Percentiles rank a stretch among this genome's conserved stretches.
Conservation (phyloP, 2,888 invertebrate species). For the Nemurella pictetii region DNA sequence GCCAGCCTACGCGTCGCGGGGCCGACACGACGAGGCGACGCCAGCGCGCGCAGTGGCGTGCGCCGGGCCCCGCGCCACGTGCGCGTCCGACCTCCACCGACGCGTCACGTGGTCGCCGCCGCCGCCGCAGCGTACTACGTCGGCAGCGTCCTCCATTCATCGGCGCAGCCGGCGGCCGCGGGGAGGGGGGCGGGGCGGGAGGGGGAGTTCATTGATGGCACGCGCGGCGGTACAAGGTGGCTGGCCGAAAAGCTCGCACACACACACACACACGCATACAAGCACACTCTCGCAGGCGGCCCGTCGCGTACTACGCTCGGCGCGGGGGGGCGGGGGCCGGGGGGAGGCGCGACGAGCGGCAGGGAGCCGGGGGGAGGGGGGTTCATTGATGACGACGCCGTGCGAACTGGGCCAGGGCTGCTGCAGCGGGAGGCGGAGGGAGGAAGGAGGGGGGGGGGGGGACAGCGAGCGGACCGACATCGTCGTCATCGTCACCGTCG, state of each 20-base stretch:
- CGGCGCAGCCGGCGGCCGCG: conserved; percentile 11
- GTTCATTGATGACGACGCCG: conserved; percentile 40
- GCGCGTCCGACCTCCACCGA: background rate
- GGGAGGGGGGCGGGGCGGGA: conserved; percentile 27
- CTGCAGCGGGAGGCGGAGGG: conserved; percentile 44
- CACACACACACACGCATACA: background rate
- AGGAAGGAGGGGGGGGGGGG: conserved; percentile 39
- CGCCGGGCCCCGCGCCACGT: background rate
- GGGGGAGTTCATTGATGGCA: conserved; percentile 17
- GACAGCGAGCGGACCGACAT: conserved; percentile 35
- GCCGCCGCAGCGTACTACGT: background rate
- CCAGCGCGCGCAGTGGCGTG: background rate
- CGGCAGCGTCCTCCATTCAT: background rate
- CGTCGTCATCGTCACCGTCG: conserved; percentile 29
- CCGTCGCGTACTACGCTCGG: background rate
- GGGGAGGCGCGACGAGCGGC: background rate
- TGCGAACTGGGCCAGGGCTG: conserved; percentile 40
- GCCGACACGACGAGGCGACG: background rate
- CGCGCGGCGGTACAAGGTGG: background rate
- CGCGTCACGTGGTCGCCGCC: background rate
- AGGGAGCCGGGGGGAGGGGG: conserved; percentile 5
- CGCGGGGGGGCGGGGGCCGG: background rate
- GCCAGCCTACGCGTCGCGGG: background rate
- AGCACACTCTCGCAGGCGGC: background rate
- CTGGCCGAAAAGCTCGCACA: background rate